A percentile compares a stretch with the other conserved stretches of the same genome.
phyloP scores from a whole-genome alignment of 2,888 invertebrate species.

The Agriotes lineatus region DNA sequence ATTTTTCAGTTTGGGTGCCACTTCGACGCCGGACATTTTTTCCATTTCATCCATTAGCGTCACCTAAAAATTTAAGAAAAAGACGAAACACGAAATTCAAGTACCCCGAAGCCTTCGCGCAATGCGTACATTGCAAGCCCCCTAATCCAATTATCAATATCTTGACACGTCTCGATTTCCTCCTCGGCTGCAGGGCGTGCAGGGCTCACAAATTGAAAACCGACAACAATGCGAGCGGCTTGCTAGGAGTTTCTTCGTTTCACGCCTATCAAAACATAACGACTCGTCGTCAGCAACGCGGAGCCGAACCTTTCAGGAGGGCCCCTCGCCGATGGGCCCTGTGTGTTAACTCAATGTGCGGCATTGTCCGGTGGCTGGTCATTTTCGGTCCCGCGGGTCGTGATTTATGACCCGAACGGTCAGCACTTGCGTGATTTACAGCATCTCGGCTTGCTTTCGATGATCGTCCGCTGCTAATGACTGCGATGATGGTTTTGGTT shows the following conservation, averaged over 20 bases:
- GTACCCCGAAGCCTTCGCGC: too few species aligned
- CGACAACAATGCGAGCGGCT: too few species aligned
- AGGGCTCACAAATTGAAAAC: too few species aligned
- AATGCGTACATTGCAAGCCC: too few species aligned
- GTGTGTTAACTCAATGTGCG: slow-evolving; percentile 55
- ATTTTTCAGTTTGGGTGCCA: too few species aligned
- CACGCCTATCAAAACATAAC: slow-evolving; percentile 11
- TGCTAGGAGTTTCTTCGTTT: not conserved
- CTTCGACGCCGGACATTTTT: too few species aligned
- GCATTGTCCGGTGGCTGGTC: slow-evolving; percentile 64
- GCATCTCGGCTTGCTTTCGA: slow-evolving; percentile 45
- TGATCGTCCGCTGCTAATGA: slow-evolving; percentile 44
- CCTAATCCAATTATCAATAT: too few species aligned
- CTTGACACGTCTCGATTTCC: too few species aligned
- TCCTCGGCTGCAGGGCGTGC: too few species aligned
- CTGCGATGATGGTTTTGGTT: slow-evolving; percentile 5
- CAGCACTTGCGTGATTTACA: slow-evolving; percentile 56
- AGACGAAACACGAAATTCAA: too few species aligned
- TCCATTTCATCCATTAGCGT: too few species aligned
- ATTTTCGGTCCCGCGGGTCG: slow-evolving; percentile 58
- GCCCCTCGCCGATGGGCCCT: slow-evolving; percentile 36
- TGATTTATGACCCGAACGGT: slow-evolving; percentile 58
- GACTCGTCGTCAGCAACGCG: not conserved
- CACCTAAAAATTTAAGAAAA: too few species aligned
- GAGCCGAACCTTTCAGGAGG: slow-evolving; percentile 25